Conservation (phyloP, 2,113 vertebrate species). For the Opisthocomus hoazin region DNA sequence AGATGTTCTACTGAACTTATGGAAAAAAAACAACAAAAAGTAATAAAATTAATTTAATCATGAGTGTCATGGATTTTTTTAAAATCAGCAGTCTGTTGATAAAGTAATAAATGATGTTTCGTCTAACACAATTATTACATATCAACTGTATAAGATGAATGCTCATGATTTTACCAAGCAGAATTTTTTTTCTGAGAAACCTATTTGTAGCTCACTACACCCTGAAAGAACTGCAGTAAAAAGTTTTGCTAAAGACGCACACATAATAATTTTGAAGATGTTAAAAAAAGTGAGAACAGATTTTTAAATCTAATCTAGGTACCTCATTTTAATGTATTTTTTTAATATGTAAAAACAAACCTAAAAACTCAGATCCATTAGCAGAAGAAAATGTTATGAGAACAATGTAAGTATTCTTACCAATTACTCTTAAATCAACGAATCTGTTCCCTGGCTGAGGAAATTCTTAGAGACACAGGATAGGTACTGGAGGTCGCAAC, state of each 20-base stretch:
- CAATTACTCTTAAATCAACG: conserved; percentile 27
- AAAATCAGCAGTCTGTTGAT: conserved; percentile 33
- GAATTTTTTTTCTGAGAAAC: neutral
- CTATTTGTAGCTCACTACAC: neutral
- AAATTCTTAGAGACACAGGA: conserved; percentile 54
- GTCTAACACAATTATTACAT: conserved; percentile 46
- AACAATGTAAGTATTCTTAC: conserved; percentile 61
- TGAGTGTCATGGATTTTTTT: conserved; percentile 10
- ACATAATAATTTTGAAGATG: neutral
- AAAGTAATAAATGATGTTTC: conserved; percentile 59
- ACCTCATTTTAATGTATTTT: neutral
- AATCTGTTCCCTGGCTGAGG: conserved; percentile 31
- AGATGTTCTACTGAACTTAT: conserved; percentile 42
- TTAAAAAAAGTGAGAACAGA: neutral
- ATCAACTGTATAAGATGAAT: conserved; percentile 20
- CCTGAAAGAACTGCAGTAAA: neutral
- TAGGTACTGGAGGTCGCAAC: conserved; percentile 54
- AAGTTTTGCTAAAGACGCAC: neutral
- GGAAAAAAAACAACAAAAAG: neutral
- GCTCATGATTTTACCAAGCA: neutral
- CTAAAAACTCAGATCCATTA: neutral
- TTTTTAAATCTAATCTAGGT: neutral
- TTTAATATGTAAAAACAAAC: neutral
- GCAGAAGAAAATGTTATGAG: neutral
- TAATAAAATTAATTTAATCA: conserved; percentile 45